Conservation (phyloP, 2,113 vertebrate genomes). For the Laticauda laticaudata region DNA sequence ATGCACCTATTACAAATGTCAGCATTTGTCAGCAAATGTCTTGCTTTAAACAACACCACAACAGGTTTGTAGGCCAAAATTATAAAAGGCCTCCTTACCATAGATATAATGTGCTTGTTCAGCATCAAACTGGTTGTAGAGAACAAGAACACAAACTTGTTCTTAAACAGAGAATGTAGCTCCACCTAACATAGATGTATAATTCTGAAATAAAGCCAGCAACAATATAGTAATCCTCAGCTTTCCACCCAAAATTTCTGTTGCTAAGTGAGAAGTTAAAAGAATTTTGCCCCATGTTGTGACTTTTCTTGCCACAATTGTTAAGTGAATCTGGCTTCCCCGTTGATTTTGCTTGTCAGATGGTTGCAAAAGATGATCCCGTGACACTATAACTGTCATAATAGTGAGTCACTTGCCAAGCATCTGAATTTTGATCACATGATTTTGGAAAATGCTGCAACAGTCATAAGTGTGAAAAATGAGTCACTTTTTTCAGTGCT, state of each 20-base stretch:
- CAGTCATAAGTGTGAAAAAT: neutral
- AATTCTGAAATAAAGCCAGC: neutral
- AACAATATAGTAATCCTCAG: neutral
- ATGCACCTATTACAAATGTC: neutral
- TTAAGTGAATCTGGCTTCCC: neutral
- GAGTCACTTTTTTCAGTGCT: neutral
- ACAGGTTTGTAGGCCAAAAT: neutral
- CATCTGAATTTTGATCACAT: neutral
- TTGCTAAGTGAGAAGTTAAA: neutral
- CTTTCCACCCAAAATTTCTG: neutral
- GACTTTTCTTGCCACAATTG: neutral
- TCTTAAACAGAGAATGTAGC: neutral
- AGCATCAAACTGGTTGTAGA: neutral
- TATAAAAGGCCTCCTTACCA: neutral
- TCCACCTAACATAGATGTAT: neutral
- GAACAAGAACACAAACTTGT: neutral
- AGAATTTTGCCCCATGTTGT: neutral
- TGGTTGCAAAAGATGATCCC: neutral
- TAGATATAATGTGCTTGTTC: neutral
- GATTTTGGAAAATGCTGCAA: neutral
- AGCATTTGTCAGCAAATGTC: too few relatives aligned
- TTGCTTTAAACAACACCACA: neutral
- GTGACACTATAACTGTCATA: neutral
- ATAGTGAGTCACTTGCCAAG: neutral
- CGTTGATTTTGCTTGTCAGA: neutral